Evolutionary conservation across 2,113 vertebrate genomes (phyloP).

Genomic region (Nipponia nippon): DNA sequence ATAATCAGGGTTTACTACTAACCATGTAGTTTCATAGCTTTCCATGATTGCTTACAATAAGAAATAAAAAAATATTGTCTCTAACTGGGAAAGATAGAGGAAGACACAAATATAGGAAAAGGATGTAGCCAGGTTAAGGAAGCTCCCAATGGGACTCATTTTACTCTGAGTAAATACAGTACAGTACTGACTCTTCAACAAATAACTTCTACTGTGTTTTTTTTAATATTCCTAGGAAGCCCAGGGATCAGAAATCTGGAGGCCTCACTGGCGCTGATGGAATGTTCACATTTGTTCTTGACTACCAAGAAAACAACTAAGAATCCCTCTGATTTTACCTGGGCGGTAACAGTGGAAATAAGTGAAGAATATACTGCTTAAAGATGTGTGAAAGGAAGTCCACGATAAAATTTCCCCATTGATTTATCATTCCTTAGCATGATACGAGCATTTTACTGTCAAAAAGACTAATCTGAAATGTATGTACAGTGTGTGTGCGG

Average conservation of each 20-base stretch:
- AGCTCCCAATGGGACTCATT: neutral
- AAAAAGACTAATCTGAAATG: neutral
- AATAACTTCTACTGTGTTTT: neutral
- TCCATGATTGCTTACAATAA: neutral
- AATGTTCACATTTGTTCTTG: neutral
- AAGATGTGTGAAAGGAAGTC: neutral
- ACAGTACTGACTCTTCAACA: neutral
- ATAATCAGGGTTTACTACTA: neutral
- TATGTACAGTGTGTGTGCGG: neutral
- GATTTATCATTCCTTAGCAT: neutral
- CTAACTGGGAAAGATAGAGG: neutral
- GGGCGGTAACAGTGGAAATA: neutral
- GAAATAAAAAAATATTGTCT: neutral
- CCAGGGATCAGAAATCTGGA: neutral
- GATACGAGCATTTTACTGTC: neutral
- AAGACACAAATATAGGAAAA: neutral
- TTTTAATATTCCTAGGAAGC: neutral
- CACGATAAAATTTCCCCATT: neutral
- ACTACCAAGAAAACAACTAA: neutral
- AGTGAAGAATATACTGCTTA: neutral
- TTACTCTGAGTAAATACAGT: neutral
- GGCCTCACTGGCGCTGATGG: neutral
- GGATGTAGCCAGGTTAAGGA: neutral
- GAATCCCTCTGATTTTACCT: neutral
- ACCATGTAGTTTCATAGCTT: neutral